Percentiles rank a stretch among this genome's conserved stretches.
These are phyloP conservation scores for Choreutis nemorana DNA, from an alignment of 2,888 invertebrate genomes.

Conservation along the genomic window DNA sequence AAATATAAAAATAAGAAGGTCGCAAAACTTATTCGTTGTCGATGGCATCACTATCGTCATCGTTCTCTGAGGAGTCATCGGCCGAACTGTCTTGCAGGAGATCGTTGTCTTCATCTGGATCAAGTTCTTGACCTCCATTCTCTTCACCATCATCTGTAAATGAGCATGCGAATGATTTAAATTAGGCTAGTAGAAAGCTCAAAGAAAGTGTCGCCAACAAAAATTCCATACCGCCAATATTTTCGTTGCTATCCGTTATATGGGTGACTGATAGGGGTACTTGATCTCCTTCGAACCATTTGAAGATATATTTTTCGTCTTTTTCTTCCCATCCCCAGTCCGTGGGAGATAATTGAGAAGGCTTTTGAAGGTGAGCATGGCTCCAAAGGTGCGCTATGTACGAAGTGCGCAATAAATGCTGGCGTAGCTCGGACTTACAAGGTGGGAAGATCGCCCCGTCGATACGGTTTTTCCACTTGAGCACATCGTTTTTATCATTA, in stretches of 20 bases:
- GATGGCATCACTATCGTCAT: conserved; percentile 1
- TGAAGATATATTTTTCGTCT: conserved; percentile 12
- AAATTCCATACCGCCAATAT: conserved; percentile 2
- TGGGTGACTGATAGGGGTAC: conserved; percentile 9
- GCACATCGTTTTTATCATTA: conserved; percentile 1
- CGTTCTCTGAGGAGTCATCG: conserved; percentile 1
- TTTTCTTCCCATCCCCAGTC: conserved; percentile 13
- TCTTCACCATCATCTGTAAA: conserved; percentile 2
- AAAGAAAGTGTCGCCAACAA: conserved; percentile 1
- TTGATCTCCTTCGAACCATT: conserved; percentile 18
- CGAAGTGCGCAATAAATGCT: conserved; percentile 9
- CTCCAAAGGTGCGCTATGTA: conserved; percentile 12
- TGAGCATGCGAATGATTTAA: background rate
- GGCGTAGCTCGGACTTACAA: conserved; percentile 14
- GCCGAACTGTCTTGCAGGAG: conserved; percentile 1
- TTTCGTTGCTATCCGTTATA: conserved; percentile 3
- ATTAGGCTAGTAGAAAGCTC: conserved; percentile 1
- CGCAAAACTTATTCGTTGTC: background rate
- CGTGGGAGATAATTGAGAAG: conserved; percentile 8
- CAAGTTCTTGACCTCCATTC: background rate
- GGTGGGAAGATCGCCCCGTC: conserved; percentile 11
- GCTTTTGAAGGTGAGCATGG: conserved; percentile 11
- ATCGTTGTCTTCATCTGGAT: conserved; percentile 1
- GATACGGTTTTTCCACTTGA: conserved; percentile 3
- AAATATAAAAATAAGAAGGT: background rate